Conservation (phyloP, 2,888 invertebrate species). For the Pterostichus niger region DNA sequence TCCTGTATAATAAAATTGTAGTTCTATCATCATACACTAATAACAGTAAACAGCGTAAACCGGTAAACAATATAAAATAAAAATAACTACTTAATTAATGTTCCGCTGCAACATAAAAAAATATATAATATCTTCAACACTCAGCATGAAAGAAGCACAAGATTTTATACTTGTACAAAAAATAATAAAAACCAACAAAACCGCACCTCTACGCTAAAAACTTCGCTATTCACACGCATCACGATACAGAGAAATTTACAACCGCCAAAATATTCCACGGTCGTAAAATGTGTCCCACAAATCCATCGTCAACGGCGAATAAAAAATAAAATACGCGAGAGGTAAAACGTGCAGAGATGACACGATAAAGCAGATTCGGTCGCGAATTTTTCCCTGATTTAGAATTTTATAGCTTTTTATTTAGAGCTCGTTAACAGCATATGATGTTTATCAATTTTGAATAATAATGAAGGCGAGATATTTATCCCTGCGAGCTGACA, state of each 20-base stretch:
- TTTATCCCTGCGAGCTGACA: too few relatives aligned
- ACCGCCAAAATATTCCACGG: constrained; percentile 16
- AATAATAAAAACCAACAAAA: background rate
- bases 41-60: too few relatives aligned
- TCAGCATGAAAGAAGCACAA: too few relatives aligned
- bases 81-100: too few relatives aligned
- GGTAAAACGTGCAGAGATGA: constrained; percentile 17
- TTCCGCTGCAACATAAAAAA: too few relatives aligned
- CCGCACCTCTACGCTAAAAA: constrained; percentile 7
- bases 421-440: constrained; percentile 5
- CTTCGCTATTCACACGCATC: constrained; percentile 9
- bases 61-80: too few relatives aligned
- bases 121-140: too few relatives aligned
- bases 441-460: constrained; percentile 4
- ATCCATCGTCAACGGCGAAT: background rate
- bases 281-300: constrained; percentile 33
- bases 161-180: too few relatives aligned
- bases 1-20: too few relatives aligned
- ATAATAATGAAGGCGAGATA: too few relatives aligned
- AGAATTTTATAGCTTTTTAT: constrained; percentile 20
- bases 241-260: constrained; percentile 10
- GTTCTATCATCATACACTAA: too few relatives aligned
- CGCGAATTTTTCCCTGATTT: background rate
- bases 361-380: constrained; percentile 19
- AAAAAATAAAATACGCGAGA: constrained; percentile 23